These are phyloP conservation scores for Antheraea pernyi DNA, from an alignment of 1,140 invertebrate species.

Conservation along the genomic window DNA sequence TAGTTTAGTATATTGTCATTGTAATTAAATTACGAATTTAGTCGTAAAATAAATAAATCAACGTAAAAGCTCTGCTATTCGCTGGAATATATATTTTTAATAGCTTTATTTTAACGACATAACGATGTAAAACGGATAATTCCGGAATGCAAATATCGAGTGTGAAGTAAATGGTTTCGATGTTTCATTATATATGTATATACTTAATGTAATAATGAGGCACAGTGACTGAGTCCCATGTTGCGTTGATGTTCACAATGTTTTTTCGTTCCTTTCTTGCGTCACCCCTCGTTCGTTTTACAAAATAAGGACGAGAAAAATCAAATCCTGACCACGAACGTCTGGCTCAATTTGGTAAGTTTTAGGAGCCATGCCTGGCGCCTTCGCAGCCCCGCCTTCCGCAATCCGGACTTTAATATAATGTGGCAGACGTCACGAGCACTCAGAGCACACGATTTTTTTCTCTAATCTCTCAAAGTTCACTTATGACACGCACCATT, in stretches of 20 bases:
- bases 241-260: slow-evolving; percentile 20
- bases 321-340: slow-evolving; percentile 97
- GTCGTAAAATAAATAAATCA: neutral
- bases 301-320: slow-evolving; percentile 87
- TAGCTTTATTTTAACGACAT: slow-evolving; percentile 35
- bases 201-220: no score
- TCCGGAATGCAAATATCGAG: neutral
- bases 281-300: slow-evolving; percentile 67
- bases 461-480: slow-evolving; percentile 13
- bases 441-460: slow-evolving; percentile 15
- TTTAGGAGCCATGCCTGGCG: slow-evolving; percentile 80
- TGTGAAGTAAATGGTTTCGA: no score
- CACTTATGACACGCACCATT: slow-evolving; percentile 12
- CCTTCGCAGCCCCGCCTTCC: slow-evolving; percentile 63
- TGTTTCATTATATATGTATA: no score
- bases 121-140: neutral
- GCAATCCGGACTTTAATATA: slow-evolving; percentile 27
- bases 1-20: neutral
- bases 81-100: slow-evolving; percentile 40
- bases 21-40: neutral
- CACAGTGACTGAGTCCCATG: no score
- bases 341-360: slow-evolving; percentile 98
- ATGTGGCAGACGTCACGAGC: slow-evolving; percentile 23
- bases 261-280: slow-evolving; percentile 75
- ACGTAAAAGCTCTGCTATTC: slow-evolving; percentile 31